A percentile compares a stretch with the other conserved stretches of the same genome.
Evolutionary conservation across 2,113 vertebrate species (phyloP).

Genomic region (Stictonetta naevosa): DNA sequence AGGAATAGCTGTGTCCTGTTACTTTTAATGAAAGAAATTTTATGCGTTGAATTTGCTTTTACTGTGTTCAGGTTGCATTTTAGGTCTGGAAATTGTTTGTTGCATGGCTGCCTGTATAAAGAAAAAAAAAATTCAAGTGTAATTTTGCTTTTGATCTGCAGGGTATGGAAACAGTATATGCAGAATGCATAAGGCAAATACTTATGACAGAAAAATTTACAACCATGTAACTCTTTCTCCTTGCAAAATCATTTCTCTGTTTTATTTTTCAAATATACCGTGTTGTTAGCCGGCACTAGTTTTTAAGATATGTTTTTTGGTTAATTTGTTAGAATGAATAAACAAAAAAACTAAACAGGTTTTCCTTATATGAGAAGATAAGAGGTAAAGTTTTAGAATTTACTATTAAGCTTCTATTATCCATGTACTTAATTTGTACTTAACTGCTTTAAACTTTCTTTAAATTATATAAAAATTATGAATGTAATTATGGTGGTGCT

Average conservation of each 20-base stretch:
- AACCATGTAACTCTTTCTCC: neutral
- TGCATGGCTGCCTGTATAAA: neutral
- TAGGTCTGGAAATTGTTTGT: neutral
- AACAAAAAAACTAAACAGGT: neutral
- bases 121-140: neutral
- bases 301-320: neutral
- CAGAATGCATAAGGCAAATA: neutral
- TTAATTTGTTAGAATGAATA: neutral
- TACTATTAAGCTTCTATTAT: neutral
- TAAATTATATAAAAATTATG: neutral
- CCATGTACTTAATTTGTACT: neutral
- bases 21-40: neutral
- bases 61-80: neutral
- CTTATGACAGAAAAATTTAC: neutral
- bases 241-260: neutral
- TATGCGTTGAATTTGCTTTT: neutral
- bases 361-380: neutral
- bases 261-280: neutral
- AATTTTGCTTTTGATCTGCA: conserved; percentile 1
- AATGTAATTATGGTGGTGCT: neutral
- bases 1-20: neutral
- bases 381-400: neutral
- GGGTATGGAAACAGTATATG: neutral
- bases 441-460: neutral
- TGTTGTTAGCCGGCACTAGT: neutral